Evolutionary conservation across 2,888 invertebrate species (phyloP), one percentile per base, ranked within the genome.

Genomic region (Mayetiola destructor): DNA sequence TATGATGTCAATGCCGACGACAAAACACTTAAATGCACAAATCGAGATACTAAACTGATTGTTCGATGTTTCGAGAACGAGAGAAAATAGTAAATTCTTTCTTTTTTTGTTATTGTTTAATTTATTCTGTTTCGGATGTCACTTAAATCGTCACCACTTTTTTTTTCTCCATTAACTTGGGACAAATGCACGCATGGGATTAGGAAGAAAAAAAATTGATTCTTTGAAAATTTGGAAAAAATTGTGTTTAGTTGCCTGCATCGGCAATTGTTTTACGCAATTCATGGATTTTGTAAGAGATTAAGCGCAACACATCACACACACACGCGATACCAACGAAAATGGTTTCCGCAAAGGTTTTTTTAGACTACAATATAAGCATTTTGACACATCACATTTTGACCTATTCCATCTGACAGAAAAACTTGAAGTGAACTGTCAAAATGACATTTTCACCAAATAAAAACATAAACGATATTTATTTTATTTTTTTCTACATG

Each of bases 261-360:
- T 48, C 48, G 48, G 48, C 27, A 48, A 48, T 48, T 23, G 48
- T 27, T 48, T 48, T 27, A 48, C 48, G 48, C 27, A 48, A 48
- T 48, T 48, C 48, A 27, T 27, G 27, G 48, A 27, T 48, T 48
- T 48, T 3, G n/a, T 48, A 32, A 9, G 23, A 48, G 48, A n/a
- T 14, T 12, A 21, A 48, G 27, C 48, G 40, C 48, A 48, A n/a
- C n/a, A n/a, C n/a, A n/a, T n/a, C n/a, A n/a, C n/a, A n/a, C 4
- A 48, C 16, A 48, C 27, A 40, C 23, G 9, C 23, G 9, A 21
- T 18, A 20, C 16, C 6, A 39, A n/a, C n/a, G 27, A 48, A 48
- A 27, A 48, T 48, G 48, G 48, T 48, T 48, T 48, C 48, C 48
- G 48, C 27, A 48, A 48, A 27, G 48, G 27, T 27, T 27, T 48